Base-by-base conservation (phyloP, 2,888 invertebrate genomes). In the Ferrisia virgata region DNA sequence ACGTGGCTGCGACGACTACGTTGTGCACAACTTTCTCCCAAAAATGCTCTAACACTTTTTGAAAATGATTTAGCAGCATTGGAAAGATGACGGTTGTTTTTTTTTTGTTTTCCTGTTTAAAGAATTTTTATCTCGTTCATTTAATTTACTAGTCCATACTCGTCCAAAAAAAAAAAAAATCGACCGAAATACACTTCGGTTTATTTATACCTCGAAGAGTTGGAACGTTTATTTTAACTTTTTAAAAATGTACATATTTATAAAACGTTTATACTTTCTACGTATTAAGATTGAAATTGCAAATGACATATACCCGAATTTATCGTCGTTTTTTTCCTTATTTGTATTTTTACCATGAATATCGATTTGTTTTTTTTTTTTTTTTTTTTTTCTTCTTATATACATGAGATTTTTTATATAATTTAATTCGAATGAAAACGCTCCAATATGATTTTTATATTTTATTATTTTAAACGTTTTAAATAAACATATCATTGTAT, bases 71-170 rank as follows among this genome's bases (percentile, higher is more conserved):
- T 64, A 64, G 28, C 58, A 11, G 11, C 28, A 28, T 25, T 22
- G 13, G 47, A 64, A 72, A 72, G 72, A 72, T 33, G 72, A 72
- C 31, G 33, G 6, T n/a, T 53, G n/a, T n/a, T n/a, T n/a, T n/a
- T n/a, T n/a, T n/a, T n/a, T n/a, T n/a, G n/a, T 33, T 72, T 64
- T 28, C 28, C 58, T 64, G 25, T 64, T 64, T 28, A 13, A 64
- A 64, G 58, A 64, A 64, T 64, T 64, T 64, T 64, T 64, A 64
- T 64, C 58, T 28, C 9, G 25, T 64, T 53, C 22, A 11, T 33
- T 72, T 72, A 72, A 72, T 72, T 72, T 72, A 72, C 72, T 72
- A 72, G 72, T 72, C 72, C 33, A 72, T 33, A 72, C 72, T 72
- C 72, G 72, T 72, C 72, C n/a, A 72, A 31, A n/a, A n/a, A n/a